Evolutionary conservation across 1,140 invertebrate genomes (phyloP).

Genomic region (Drosophila takahashii): DNA sequence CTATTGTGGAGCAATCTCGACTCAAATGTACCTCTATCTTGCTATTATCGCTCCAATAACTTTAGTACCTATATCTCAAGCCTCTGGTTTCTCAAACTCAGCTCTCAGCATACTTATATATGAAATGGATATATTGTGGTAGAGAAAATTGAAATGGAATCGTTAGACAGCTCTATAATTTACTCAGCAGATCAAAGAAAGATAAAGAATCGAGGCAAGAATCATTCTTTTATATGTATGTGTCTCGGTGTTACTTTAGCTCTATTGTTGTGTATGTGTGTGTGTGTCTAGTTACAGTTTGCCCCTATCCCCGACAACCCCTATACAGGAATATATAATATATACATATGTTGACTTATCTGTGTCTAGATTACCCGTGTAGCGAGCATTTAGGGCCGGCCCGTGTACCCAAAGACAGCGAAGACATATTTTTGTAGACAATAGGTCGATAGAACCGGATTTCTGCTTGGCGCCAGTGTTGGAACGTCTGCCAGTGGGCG

Average conservation of each 20-base stretch:
- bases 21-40: constrained; percentile 62
- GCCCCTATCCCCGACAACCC: too few species aligned
- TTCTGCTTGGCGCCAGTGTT: background rate
- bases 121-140: constrained; percentile 4
- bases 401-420: constrained; percentile 7
- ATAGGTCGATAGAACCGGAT: constrained; percentile 11
- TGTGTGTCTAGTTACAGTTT: constrained; percentile 13
- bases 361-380: background rate
- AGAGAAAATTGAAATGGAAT: background rate
- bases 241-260: constrained; percentile 8
- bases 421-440: constrained; percentile 38
- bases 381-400: constrained; percentile 14
- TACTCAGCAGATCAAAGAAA: constrained; percentile 4
- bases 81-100: constrained; percentile 31
- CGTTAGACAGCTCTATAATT: background rate
- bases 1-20: constrained; percentile 13
- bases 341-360: background rate
- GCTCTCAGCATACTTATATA: constrained; percentile 11
- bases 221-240: constrained; percentile 5
- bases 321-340: background rate
- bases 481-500: background rate
- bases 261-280: constrained; percentile 8
- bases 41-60: constrained; percentile 31
- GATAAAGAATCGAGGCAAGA: background rate
- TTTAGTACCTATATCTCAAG: constrained; percentile 55